Evolutionary conservation across 2,888 invertebrate genomes (phyloP), one percentile per base, ranked within the genome.

Genomic region (Didymodactylos carnosus): DNA sequence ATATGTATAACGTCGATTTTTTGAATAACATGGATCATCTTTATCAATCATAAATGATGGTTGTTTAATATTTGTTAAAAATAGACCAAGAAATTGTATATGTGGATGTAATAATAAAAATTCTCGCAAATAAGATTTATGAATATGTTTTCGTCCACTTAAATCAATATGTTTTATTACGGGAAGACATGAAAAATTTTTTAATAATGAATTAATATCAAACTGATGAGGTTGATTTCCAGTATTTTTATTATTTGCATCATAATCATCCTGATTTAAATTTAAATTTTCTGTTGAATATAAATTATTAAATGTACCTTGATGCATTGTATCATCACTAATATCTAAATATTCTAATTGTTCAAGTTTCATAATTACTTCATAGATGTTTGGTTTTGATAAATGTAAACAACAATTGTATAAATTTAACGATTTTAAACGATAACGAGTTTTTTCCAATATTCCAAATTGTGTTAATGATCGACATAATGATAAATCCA

Each of bases 121-220:
- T 19, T 77, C 76, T 69, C 83, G 82, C 78, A 46, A 79, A 79
- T 75, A 73, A 73, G 73, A 80, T 23, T 83, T 79, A 72, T 84
- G 82, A 62, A 87, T 83, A 74, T 85, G 85, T 72, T 85, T 85
- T 78, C 86, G 86, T 53, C 87, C 87, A 81, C 88, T 88, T 73
- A 89, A 85, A 82, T 89, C 89, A 76, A 89, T 80, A 39, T 86
- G 87, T 39, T 83, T 82, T 69, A 89, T 82, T 77, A 86, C 81
- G 53, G 87, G 87, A 78, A 88, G 84, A 75, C 78, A 78, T 5
- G 75, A 51, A 14, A 77, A 76, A 29, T 78, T 76, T n/a, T 77
- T 75, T 69, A 84, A 75, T 39, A 84, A 77, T 27, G 80, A 78
- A 35, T 62, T 62, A 11, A 62, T 19, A 25, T 62, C 62, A 35